phyloP scores from a whole-genome alignment of 2,113 vertebrate genomes.

The Eptesicus fuscus region DNA sequence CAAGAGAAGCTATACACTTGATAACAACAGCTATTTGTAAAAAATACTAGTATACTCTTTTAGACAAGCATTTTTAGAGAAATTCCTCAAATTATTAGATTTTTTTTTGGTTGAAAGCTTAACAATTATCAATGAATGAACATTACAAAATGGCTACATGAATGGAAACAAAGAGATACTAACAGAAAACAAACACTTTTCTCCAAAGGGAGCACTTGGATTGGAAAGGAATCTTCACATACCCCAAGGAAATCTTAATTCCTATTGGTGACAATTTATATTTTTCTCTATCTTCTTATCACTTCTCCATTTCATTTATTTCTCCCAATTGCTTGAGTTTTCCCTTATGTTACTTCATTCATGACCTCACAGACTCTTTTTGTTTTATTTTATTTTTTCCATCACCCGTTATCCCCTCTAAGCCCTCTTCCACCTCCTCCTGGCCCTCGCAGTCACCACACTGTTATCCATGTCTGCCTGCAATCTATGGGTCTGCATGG shows the following conservation, averaged over 20 bases:
- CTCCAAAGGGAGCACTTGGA: background rate
- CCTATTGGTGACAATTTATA: background rate
- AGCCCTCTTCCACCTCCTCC: too few species aligned
- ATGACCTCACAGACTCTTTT: background rate
- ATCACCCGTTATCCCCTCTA: too few species aligned
- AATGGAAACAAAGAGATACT: background rate
- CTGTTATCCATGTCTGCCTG: too few species aligned
- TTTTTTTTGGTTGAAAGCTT: constrained; percentile 1
- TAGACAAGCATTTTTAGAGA: background rate
- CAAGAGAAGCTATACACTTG: background rate
- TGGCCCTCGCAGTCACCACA: too few species aligned
- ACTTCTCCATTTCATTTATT: background rate
- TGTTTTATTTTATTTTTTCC: too few species aligned
- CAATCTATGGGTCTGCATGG: too few species aligned
- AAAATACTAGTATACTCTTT: background rate
- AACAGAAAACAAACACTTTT: background rate
- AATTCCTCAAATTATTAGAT: background rate
- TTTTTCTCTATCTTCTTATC: background rate
- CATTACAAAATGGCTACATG: background rate
- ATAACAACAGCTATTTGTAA: background rate
- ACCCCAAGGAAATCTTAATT: background rate
- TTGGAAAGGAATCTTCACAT: background rate
- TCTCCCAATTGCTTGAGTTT: background rate
- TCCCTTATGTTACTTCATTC: background rate
- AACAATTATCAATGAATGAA: background rate